phyloP scores from a whole-genome alignment of 2,797 vertebrate species.

The Brachymystax lenok region DNA sequence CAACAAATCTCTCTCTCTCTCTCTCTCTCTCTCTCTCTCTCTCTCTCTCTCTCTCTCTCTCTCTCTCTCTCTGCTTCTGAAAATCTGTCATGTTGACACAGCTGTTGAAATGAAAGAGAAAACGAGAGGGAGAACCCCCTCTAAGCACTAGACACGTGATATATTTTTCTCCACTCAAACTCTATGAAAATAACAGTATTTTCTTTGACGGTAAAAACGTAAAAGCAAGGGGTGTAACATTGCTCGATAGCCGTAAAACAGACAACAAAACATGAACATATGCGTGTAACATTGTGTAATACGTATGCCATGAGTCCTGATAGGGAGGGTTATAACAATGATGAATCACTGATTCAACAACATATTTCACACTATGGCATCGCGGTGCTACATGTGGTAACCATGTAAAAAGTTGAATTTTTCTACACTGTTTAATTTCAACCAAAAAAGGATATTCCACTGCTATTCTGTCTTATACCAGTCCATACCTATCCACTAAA shows the following conservation, averaged over 20 bases:
- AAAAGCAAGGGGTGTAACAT: slow-evolving; percentile 62
- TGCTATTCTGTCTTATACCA: too few species aligned
- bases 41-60: background rate
- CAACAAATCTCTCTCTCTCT: too few species aligned
- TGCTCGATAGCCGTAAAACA: slow-evolving; percentile 56
- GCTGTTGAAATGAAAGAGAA: slow-evolving; percentile 78
- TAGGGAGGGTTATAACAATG: background rate
- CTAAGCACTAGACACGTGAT: slow-evolving; percentile 55
- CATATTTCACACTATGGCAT: too few species aligned
- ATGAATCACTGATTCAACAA: slow-evolving; percentile 12
- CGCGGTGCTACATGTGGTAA: background rate
- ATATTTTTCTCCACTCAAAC: slow-evolving; percentile 69
- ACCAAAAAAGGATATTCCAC: too few species aligned
- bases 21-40: too few species aligned
- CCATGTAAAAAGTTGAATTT: background rate
- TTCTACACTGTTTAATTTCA: too few species aligned
- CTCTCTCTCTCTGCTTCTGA: slow-evolving; percentile 54
- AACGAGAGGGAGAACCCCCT: slow-evolving; percentile 54
- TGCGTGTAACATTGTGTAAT: background rate
- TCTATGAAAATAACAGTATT: slow-evolving; percentile 65
- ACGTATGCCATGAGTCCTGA: background rate
- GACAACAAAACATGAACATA: slow-evolving; percentile 35
- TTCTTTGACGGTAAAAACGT: slow-evolving; percentile 65
- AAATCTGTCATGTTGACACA: slow-evolving; percentile 81
- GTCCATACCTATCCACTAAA: too few species aligned